These are phyloP conservation scores for Brachyptera putata DNA, from an alignment of 2,888 invertebrate species.

Conservation along the genomic window DNA sequence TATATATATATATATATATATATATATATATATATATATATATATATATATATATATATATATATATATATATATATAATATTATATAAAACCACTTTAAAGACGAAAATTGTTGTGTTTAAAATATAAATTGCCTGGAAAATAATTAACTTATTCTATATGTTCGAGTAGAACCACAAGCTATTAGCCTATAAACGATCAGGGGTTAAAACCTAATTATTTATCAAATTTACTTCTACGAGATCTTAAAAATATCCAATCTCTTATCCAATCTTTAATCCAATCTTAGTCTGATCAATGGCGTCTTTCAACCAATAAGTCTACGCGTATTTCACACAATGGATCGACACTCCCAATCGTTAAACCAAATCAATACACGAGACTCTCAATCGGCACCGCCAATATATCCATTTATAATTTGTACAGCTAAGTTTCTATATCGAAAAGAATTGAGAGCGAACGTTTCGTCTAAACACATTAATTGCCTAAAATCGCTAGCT, in stretches of 20 bases:
- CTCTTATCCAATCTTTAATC: background rate
- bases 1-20: too few species aligned
- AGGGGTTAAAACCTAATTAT: constrained; percentile 11
- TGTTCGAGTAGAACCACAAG: background rate
- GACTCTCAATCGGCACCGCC: too few species aligned
- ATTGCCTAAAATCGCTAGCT: constrained; percentile 6
- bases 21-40: too few species aligned
- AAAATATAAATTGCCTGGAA: background rate
- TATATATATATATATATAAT: too few species aligned
- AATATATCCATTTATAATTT: too few species aligned
- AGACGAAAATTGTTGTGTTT: background rate
- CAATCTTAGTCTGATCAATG: background rate
- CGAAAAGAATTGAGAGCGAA: too few species aligned
- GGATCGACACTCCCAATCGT: too few species aligned
- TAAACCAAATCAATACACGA: too few species aligned
- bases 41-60: too few species aligned
- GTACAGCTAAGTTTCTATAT: too few species aligned
- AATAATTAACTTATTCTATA: background rate
- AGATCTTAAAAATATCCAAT: background rate
- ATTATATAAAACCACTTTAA: background rate
- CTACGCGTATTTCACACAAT: too few species aligned
- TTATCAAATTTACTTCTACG: background rate
- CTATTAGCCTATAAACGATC: background rate
- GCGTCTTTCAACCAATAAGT: background rate
- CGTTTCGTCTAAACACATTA: too few species aligned